A percentile compares a stretch with the other conserved stretches of the same genome.
Evolutionary conservation across 23 tunicate species (phyloP).

Genomic region (Styela clava): DNA sequence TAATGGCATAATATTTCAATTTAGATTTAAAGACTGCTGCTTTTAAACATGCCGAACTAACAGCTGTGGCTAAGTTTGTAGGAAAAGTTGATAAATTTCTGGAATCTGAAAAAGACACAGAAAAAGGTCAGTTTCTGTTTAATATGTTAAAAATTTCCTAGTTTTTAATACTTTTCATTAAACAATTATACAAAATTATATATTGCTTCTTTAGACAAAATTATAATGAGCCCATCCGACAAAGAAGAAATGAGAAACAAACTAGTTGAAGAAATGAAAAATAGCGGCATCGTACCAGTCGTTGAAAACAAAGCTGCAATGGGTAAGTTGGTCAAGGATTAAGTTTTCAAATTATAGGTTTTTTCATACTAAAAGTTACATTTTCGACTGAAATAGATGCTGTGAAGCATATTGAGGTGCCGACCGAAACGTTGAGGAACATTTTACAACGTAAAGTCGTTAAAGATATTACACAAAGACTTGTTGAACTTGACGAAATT

Average conservation of each 20-base stretch:
- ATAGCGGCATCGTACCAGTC: background rate
- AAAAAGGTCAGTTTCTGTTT: no score
- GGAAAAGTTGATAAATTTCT: background rate
- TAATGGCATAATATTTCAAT: no score
- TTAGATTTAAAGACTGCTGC: background rate
- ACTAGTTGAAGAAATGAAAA: no score
- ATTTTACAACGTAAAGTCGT: background rate
- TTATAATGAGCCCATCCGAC: background rate
- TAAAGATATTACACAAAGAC: background rate
- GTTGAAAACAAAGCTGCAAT: background rate
- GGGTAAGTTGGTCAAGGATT: no score
- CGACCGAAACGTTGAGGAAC: background rate
- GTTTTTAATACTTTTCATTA: no score
- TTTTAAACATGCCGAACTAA: background rate
- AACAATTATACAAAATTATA: no score
- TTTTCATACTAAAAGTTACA: no score
- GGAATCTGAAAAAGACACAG: background rate
- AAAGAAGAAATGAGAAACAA: background rate
- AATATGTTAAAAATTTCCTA: no score
- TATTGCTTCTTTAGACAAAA: background rate
- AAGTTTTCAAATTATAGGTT: no score
- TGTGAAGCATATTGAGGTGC: background rate
- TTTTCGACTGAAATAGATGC: no score
- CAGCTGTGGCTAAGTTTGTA: background rate
- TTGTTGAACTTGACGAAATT: background rate